Percentiles rank a stretch among this genome's conserved stretches.
Evolutionary conservation across 2,797 vertebrate species (phyloP).

Genomic region (Pangasius djambal): DNA sequence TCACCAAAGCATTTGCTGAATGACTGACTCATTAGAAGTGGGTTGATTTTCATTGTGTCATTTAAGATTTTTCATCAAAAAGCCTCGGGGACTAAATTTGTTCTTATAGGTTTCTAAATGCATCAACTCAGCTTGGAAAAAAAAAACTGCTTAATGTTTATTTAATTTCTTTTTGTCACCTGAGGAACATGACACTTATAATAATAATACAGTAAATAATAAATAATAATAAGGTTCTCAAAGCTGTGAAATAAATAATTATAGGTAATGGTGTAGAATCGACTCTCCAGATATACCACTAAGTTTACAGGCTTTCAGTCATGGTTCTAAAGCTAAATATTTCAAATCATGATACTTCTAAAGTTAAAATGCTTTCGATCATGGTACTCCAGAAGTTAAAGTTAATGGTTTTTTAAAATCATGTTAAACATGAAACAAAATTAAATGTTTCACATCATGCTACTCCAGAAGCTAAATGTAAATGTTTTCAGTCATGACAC

Average conservation of each 20-base stretch:
- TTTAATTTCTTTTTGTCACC: neutral
- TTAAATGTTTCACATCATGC: too few relatives aligned
- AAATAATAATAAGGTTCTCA: too few relatives aligned
- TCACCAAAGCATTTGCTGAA: neutral
- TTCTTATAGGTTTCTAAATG: neutral
- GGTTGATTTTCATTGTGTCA: neutral
- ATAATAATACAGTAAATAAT: too few relatives aligned
- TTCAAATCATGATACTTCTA: neutral
- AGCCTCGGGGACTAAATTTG: neutral
- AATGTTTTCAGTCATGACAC: too few relatives aligned
- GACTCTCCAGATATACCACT: neutral
- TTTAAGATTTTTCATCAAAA: neutral
- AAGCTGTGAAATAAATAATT: too few relatives aligned
- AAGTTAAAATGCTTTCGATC: neutral
- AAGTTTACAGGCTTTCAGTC: neutral
- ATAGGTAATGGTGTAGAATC: too few relatives aligned
- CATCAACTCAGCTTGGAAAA: neutral
- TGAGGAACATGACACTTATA: neutral
- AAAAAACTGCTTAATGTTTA: neutral
- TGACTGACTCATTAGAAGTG: neutral
- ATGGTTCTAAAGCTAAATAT: too few relatives aligned
- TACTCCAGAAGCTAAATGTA: too few relatives aligned
- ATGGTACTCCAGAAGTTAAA: too few relatives aligned
- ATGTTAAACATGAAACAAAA: too few relatives aligned
- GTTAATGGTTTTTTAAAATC: too few relatives aligned